Percentiles rank a stretch among this genome's conserved stretches.
Evolutionary conservation across 2,888 invertebrate species (phyloP).

Genomic region (Odontocerum albicorne): DNA sequence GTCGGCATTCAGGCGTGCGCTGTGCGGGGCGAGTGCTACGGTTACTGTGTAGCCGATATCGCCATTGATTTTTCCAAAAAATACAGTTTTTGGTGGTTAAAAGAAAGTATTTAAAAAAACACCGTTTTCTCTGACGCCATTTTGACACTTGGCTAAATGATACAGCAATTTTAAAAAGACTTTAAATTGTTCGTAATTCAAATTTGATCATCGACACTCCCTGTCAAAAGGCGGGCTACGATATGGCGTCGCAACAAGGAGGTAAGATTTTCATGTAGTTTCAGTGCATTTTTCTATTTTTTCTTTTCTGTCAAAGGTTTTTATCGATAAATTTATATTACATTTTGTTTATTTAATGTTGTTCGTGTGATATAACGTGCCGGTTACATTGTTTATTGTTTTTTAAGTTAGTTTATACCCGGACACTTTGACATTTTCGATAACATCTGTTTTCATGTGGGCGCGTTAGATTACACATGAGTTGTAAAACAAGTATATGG

Average conservation of each 20-base stretch:
- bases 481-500: slow-evolving; percentile 3
- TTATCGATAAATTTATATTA: neutral
- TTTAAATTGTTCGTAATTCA: no score
- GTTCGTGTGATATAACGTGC: neutral
- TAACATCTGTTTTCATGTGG: slow-evolving; percentile 35
- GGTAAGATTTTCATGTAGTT: slow-evolving; percentile 19
- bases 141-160: no score
- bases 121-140: no score
- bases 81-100: no score
- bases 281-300: neutral
- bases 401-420: slow-evolving; percentile 2
- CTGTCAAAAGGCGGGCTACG: slow-evolving; percentile 18
- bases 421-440: slow-evolving; percentile 25
- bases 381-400: slow-evolving; percentile 1
- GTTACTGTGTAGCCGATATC: neutral
- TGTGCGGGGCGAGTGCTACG: slow-evolving; percentile 13
- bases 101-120: no score
- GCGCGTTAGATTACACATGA: slow-evolving; percentile 15
- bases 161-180: no score
- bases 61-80: slow-evolving; percentile 21
- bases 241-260: slow-evolving; percentile 34
- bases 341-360: neutral
- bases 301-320: neutral
- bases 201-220: slow-evolving; percentile 15
- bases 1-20: slow-evolving; percentile 26